A percentile compares a stretch with the other conserved stretches of the same genome.
These are phyloP conservation scores for Camponotus fellah DNA, from an alignment of 2,888 invertebrate genomes.

Conservation along the genomic window DNA sequence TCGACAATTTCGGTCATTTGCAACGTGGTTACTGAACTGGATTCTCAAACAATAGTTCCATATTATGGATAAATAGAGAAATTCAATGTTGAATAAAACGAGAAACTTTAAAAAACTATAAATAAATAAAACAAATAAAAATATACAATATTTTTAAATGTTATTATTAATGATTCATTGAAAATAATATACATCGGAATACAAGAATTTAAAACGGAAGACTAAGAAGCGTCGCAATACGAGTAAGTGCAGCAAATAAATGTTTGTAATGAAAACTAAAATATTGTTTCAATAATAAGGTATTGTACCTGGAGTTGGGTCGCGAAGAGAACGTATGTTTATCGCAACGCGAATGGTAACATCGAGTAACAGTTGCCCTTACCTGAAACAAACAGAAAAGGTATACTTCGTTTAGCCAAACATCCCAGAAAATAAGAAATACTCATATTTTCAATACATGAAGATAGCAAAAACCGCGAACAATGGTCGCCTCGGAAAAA, in stretches of 20 bases:
- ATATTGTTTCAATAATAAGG: slow-evolving; percentile 48
- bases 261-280: slow-evolving; percentile 50
- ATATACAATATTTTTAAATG: neutral
- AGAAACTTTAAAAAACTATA: slow-evolving; percentile 9
- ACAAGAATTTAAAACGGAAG: neutral
- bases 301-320: slow-evolving; percentile 39
- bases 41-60: slow-evolving; percentile 18
- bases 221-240: slow-evolving; percentile 13
- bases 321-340: slow-evolving; percentile 44
- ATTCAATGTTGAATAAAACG: slow-evolving; percentile 5
- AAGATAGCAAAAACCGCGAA: slow-evolving; percentile 50
- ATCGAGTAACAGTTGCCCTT: slow-evolving; percentile 55
- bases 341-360: slow-evolving; percentile 49
- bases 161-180: neutral
- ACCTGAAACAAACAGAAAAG: slow-evolving; percentile 59
- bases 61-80: neutral
- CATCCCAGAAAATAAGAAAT: slow-evolving; percentile 54
- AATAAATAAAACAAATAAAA: too few species aligned
- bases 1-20: slow-evolving; percentile 70
- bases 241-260: slow-evolving; percentile 31
- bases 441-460: slow-evolving; percentile 46
- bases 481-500: slow-evolving; percentile 49
- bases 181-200: neutral
- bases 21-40: neutral
- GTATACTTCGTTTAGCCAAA: slow-evolving; percentile 44